Percentiles rank a stretch among this genome's conserved stretches.
phyloP scores from a whole-genome alignment of 2,888 invertebrate species.

The Ectropis crepuscularia region DNA sequence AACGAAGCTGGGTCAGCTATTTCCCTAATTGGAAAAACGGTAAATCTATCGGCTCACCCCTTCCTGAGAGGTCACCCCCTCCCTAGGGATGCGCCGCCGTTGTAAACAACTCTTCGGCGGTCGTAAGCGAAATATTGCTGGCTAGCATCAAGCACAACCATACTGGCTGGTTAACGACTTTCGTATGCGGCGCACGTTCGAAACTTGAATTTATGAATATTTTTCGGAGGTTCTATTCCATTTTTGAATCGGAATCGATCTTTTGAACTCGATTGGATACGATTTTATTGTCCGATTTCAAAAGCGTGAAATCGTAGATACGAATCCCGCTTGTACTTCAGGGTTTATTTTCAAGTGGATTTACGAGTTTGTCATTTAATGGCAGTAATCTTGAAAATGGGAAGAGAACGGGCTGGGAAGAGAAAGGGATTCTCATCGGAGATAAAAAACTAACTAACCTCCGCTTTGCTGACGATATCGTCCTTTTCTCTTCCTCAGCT shows the following conservation, averaged over 20 bases:
- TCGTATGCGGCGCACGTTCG: conserved; percentile 24
- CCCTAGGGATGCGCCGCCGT: conserved; percentile 61
- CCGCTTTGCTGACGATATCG: too few relatives aligned
- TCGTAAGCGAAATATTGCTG: conserved; percentile 66
- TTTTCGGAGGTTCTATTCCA: conserved; percentile 2
- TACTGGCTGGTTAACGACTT: conserved; percentile 36
- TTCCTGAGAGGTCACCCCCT: conserved; percentile 63
- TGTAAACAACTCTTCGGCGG: conserved; percentile 66
- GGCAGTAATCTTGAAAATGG: too few relatives aligned
- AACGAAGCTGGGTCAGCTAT: conserved; percentile 52
- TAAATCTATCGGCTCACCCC: conserved; percentile 64
- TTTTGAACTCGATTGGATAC: background rate
- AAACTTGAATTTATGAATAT: conserved; percentile 21
- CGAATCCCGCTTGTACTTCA: too few relatives aligned
- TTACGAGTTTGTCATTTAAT: too few relatives aligned
- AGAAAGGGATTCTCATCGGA: too few relatives aligned
- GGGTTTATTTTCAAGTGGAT: too few relatives aligned
- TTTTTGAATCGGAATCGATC: conserved; percentile 10
- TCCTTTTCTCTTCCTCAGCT: too few relatives aligned
- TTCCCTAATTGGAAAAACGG: conserved; percentile 67
- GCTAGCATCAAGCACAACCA: conserved; percentile 57
- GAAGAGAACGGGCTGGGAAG: too few relatives aligned
- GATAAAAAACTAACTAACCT: too few relatives aligned
- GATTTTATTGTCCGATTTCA: too few relatives aligned
- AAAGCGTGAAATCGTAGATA: too few relatives aligned